Percentiles rank a stretch among this genome's conserved stretches.
Conservation (phyloP, 2,888 invertebrate genomes). For the Acholoe squamosa region DNA sequence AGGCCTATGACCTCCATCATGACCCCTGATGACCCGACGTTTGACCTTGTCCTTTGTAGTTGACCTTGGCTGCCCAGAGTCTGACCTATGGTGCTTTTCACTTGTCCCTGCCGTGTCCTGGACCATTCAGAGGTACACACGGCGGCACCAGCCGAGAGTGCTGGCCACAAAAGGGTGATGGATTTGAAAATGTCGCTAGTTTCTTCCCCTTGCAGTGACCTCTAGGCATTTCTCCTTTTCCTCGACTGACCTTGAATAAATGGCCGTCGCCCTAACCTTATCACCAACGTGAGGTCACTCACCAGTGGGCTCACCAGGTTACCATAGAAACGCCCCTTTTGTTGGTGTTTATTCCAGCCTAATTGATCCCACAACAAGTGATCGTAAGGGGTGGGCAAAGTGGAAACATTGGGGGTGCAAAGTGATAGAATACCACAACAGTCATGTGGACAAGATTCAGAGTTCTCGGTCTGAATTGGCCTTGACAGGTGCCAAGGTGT, state of each 20-base stretch:
- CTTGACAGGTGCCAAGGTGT: too few relatives aligned
- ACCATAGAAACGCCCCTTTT: too few relatives aligned
- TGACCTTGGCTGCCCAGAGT: slow-evolving; percentile 18
- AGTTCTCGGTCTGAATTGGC: too few relatives aligned
- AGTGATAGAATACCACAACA: too few relatives aligned
- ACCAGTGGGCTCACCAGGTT: too few relatives aligned
- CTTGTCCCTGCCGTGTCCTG: slow-evolving; percentile 45
- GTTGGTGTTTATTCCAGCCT: too few relatives aligned
- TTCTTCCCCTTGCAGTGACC: background rate
- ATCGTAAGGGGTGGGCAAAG: too few relatives aligned
- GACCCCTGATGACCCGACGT: slow-evolving; percentile 19
- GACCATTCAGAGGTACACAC: background rate
- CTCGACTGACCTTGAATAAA: slow-evolving; percentile 19
- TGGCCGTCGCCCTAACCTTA: slow-evolving; percentile 7
- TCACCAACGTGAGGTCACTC: background rate
- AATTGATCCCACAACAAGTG: too few relatives aligned
- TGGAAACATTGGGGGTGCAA: too few relatives aligned
- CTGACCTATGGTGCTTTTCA: slow-evolving; percentile 31
- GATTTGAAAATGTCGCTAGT: slow-evolving; percentile 32
- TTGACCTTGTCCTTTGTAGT: slow-evolving; percentile 56
- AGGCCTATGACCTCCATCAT: background rate
- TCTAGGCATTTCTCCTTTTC: background rate
- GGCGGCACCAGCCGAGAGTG: background rate
- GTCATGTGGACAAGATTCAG: too few relatives aligned
- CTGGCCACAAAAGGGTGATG: slow-evolving; percentile 29